Evolutionary conservation across 2,113 vertebrate genomes (phyloP).

Genomic region (Malurus elegans): DNA sequence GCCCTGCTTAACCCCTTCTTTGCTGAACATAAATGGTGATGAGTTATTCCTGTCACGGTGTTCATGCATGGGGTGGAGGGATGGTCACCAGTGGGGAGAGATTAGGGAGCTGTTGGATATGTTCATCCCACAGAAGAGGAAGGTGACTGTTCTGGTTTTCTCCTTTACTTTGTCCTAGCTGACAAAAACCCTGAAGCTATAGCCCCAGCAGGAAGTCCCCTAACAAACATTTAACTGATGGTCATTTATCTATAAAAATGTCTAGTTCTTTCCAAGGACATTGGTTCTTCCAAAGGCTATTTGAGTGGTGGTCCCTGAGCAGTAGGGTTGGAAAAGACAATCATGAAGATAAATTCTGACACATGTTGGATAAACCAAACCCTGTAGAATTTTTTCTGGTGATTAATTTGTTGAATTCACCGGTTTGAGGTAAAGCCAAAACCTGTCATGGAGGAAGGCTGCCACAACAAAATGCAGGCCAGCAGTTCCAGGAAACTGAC

Average conservation of each 20-base stretch:
- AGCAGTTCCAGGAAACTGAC: background rate
- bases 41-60: background rate
- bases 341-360: background rate
- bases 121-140: background rate
- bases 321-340: background rate
- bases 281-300: background rate
- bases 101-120: background rate
- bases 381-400: background rate
- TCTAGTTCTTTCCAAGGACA: background rate
- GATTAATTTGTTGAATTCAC: background rate
- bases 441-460: background rate
- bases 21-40: background rate
- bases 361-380: background rate
- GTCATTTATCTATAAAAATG: background rate
- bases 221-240: background rate
- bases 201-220: background rate
- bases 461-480: background rate
- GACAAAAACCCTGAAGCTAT: background rate
- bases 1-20: slow-evolving; percentile 25
- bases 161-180: background rate
- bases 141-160: background rate
- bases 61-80: background rate
- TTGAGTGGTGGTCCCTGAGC: background rate
- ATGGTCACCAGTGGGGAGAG: background rate
- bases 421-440: background rate